These are phyloP conservation scores for Ianthella basta DNA, from an alignment of 37 sponge, comb jelly and placozoan species.

Conservation along the genomic window DNA sequence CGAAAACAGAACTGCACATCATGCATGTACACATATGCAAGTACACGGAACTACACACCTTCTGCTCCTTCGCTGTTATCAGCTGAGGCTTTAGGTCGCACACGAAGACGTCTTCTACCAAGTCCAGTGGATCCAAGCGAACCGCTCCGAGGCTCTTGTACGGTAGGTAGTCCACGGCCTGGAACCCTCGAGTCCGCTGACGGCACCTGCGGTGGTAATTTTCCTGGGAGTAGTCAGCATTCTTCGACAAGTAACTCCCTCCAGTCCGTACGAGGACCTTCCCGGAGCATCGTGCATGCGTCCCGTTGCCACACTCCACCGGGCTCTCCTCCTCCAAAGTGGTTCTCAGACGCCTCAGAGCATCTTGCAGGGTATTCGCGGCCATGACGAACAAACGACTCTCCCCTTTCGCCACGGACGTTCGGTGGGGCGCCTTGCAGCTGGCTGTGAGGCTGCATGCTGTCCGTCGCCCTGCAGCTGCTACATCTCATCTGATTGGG, in stretches of 20 bases:
- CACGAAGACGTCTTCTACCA: neutral
- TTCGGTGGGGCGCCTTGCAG: too few species aligned
- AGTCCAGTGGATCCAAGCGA: neutral
- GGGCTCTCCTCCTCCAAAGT: neutral
- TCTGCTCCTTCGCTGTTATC: neutral
- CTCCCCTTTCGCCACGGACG: neutral
- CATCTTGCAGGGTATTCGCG: neutral
- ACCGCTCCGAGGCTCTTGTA: slow-evolving; percentile 2
- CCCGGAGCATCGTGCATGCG: neutral
- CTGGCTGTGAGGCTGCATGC: too few species aligned
- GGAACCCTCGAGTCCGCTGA: neutral
- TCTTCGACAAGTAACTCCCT: neutral
- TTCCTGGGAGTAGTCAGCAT: slow-evolving; percentile 4
- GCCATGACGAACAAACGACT: slow-evolving; percentile 4
- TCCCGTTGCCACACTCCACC: too few species aligned
- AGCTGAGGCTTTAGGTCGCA: neutral
- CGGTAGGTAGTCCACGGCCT: slow-evolving; percentile 1
- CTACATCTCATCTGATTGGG: too few species aligned
- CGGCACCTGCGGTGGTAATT: neutral
- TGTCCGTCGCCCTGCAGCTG: too few species aligned
- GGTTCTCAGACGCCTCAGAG: slow-evolving; percentile 12
- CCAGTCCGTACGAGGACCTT: neutral
- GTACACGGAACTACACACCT: neutral
- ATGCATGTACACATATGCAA: too few species aligned
- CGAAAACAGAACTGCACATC: too few species aligned